These are phyloP conservation scores for Mantis religiosa DNA, from an alignment of 2,888 invertebrate genomes.

Conservation along the genomic window DNA sequence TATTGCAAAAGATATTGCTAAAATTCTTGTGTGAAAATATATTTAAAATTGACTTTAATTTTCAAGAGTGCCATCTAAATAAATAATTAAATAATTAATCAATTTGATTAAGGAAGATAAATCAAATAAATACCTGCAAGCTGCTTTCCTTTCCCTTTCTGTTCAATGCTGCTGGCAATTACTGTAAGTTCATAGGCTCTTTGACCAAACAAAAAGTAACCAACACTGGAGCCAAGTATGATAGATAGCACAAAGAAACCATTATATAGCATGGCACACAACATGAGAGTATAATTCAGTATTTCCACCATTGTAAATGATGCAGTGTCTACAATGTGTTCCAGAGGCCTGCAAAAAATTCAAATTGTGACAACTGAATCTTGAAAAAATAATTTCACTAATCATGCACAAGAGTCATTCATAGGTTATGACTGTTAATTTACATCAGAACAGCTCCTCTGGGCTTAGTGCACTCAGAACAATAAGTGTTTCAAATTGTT, in stretches of 20 bases:
- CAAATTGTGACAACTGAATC: background rate
- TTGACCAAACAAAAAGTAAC: conserved; percentile 11
- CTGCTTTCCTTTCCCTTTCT: background rate
- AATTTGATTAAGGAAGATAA: background rate
- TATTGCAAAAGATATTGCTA: no score
- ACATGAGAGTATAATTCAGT: conserved; percentile 9
- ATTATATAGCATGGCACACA: conserved; percentile 12
- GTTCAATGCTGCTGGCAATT: background rate
- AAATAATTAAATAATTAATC: no score
- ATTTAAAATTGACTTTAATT: no score
- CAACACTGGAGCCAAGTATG: background rate
- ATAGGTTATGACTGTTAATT: no score
- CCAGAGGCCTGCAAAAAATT: background rate
- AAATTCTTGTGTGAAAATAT: no score
- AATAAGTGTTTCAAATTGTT: no score
- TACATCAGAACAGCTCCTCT: no score
- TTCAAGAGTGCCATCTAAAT: no score
- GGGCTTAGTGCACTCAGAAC: no score
- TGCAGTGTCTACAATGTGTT: background rate
- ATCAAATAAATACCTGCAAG: background rate
- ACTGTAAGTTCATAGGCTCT: background rate
- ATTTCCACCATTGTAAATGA: background rate
- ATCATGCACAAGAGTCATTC: no score
- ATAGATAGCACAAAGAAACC: conserved; percentile 13
- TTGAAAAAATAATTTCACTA: no score